phyloP scores from a whole-genome alignment of 2,888 invertebrate genomes.

The Scaptomyza flava region DNA sequence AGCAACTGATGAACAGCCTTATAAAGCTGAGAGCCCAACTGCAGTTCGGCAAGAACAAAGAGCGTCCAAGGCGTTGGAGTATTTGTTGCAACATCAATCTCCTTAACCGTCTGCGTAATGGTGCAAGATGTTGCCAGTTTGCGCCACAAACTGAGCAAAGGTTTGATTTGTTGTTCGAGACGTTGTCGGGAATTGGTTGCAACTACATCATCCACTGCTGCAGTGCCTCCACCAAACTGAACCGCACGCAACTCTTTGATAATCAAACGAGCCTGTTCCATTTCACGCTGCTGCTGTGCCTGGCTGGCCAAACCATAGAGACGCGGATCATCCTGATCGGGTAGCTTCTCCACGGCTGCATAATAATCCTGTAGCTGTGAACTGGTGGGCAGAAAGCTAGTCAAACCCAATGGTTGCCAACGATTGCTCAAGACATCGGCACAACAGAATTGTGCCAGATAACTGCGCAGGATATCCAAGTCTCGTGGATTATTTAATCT shows the following conservation, averaged over 20 bases:
- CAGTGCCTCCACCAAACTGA: slow-evolving; percentile 61
- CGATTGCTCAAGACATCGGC: slow-evolving; percentile 87
- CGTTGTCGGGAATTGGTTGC: slow-evolving; percentile 54
- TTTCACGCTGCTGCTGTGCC: slow-evolving; percentile 81
- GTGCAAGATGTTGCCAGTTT: slow-evolving; percentile 86
- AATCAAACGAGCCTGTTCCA: slow-evolving; percentile 77
- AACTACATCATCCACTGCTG: slow-evolving; percentile 3
- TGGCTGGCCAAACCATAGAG: slow-evolving; percentile 82
- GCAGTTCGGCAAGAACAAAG: slow-evolving; percentile 81
- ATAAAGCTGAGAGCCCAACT: slow-evolving; percentile 75
- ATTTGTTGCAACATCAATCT: slow-evolving; percentile 39
- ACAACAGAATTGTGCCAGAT: slow-evolving; percentile 88
- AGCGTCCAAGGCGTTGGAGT: slow-evolving; percentile 77
- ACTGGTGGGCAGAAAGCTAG: slow-evolving; percentile 80
- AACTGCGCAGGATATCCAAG: slow-evolving; percentile 78
- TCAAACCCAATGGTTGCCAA: slow-evolving; percentile 86
- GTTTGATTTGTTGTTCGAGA: slow-evolving; percentile 87
- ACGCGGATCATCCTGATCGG: slow-evolving; percentile 82
- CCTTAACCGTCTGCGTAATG: slow-evolving; percentile 71
- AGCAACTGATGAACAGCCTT: slow-evolving; percentile 81
- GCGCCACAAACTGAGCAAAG: slow-evolving; percentile 93
- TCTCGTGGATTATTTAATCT: slow-evolving; percentile 92
- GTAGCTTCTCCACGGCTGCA: slow-evolving; percentile 78
- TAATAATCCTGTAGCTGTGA: slow-evolving; percentile 82
- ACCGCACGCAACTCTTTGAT: slow-evolving; percentile 78